Base-by-base conservation (phyloP, 2,113 vertebrate species). In the Gasterosteus nipponicus region DNA sequence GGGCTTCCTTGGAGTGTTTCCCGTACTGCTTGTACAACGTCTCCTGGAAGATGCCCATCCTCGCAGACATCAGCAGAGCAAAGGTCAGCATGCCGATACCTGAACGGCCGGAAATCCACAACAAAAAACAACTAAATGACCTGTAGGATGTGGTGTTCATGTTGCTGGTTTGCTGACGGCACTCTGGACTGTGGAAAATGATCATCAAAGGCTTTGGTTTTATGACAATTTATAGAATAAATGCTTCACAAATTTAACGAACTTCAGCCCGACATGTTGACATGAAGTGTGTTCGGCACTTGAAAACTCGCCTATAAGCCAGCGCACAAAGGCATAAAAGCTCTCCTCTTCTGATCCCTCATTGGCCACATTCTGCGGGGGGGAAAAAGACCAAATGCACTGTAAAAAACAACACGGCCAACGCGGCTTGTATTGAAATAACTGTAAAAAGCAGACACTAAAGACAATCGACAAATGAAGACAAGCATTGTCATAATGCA, bases 41-140 rank as follows among this genome's bases (percentile, higher is more conserved):
- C 91, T 99, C 98, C 77, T 99, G 98, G 89, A 99, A 99, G 82
- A 99, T 97, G 0, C 98, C 98, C 98, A 99, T 99, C 82, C 97
- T 94, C 0, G 98, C 98, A 10, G 98, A 99, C 96, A 97, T 96
- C 74, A 99, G 92, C 78, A 99, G 94, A 16, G 98, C 98, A 10
- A 99, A 98, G 1, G 97, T 98, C 92, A 99, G 91, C 3, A 98
- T 98, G 4, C 73, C 93, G 0, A 99, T 97, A 10, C 98, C 98
- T 99, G 56, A 0, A 86, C 73, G 15, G n/a, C 80, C 10, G 82
- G 5, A 59, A 60, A 59, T 38, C 26, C 35, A 49, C 33, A n/a
- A 38, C 14, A 46, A 33, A 1, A 60, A 22, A 22, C 19, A 29
- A 10, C 31, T 19, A 10, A 14, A 42, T 26, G 14, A 26, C 60